Base-by-base conservation (phyloP, 2,797 vertebrate genomes). In the Mastacembelus armatus region DNA sequence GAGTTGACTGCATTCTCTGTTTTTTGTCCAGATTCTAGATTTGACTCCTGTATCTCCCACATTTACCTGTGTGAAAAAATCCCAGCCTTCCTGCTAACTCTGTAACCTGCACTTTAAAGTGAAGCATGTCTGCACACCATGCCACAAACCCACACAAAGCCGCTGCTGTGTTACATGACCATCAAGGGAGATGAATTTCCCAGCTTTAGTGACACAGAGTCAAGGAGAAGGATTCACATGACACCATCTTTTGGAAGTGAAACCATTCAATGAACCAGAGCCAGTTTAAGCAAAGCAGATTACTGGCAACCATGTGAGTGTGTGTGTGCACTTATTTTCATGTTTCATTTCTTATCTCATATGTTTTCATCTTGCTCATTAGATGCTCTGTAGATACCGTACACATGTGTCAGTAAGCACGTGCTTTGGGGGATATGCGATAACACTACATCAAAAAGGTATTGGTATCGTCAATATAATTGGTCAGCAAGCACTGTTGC, bases 201-300 rank as follows among this genome's bases (percentile, higher is more conserved):
- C 62, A 44, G 11, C 5, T 59, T 12, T 16, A 16, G 21, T 2
- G 12, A 36, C 5, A 39, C 15, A 0, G 0, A 33, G 24, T 47
- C 14, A 48, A 51, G 43, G 18, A 76, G 40, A 42, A 32, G 49
- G 21, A 42, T 48, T 65, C 48, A 67, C 66, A 49, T 62, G 32
- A 76, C 4, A 47, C 8, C 4, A 2, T 71, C 32, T 63, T 62
- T 24, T 43, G 62, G 51, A 77, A 73, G 42, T 47, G 73, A 83
- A 87, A 84, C 69, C 32, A 62, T 32, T 61, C 44, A 4, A 10
- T 45, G n/a, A 12, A 6, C 16, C 22, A 36, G 30, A 10, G 44
- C 26, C 16, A 18, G 30, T 64, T 48, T 2, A 18, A 22, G 22
- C 4, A 27, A 24, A 30, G 26, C 11, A 32, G n/a, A 71, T 81